Evolutionary conservation across 2,888 invertebrate species (phyloP).

Genomic region (Drosophila mettleri): DNA sequence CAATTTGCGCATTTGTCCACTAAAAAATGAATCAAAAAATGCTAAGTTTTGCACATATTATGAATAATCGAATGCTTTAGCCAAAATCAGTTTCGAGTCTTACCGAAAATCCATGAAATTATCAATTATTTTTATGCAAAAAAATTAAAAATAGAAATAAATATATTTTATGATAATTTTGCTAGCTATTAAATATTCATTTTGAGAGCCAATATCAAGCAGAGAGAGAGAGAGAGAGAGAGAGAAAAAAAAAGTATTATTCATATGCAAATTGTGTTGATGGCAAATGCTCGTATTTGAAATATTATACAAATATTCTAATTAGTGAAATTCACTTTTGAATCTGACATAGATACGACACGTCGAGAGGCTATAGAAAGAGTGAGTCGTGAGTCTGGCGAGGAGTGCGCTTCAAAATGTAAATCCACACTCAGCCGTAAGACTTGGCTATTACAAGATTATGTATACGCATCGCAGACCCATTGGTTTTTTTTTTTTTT

Average conservation of each 20-base stretch:
- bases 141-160: no score
- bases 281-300: not conserved
- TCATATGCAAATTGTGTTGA: not conserved
- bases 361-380: not conserved
- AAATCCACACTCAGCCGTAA: slow-evolving; percentile 24
- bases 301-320: not conserved
- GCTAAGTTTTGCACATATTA: not conserved
- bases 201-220: not conserved
- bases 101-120: not conserved
- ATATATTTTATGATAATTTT: not conserved
- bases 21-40: not conserved
- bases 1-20: no score
- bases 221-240: no score
- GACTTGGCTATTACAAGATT: slow-evolving; percentile 32
- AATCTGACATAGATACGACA: not conserved
- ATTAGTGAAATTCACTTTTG: not conserved
- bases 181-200: not conserved
- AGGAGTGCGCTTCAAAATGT: slow-evolving; percentile 10
- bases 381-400: not conserved
- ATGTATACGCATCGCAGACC: slow-evolving; percentile 19
- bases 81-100: not conserved
- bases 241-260: not conserved
- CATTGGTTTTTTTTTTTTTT: not conserved
- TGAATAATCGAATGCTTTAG: not conserved
- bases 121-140: not conserved